These are phyloP conservation scores for Philhelius pedissequus DNA, from an alignment of 2,888 invertebrate genomes.

Conservation along the genomic window DNA sequence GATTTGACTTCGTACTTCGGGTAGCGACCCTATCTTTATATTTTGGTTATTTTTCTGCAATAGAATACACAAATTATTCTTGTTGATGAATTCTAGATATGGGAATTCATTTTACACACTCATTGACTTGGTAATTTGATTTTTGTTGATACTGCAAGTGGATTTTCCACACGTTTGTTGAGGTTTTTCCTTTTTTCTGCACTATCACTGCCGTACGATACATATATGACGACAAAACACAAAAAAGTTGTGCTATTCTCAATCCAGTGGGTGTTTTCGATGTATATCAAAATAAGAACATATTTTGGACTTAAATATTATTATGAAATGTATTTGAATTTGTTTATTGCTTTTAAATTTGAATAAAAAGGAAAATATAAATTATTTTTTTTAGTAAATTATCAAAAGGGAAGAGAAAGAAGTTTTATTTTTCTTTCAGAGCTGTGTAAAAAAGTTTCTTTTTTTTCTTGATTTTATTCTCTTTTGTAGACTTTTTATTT, in stretches of 20 bases:
- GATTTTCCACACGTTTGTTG: constrained; percentile 20
- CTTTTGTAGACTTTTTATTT: constrained; percentile 3
- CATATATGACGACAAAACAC: constrained; percentile 54
- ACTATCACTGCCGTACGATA: constrained; percentile 58
- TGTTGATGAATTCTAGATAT: neutral
- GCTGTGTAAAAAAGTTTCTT: constrained; percentile 54
- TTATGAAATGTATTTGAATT: neutral
- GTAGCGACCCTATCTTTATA: constrained; percentile 38
- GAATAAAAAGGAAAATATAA: constrained; percentile 4
- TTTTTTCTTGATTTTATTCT: constrained; percentile 14
- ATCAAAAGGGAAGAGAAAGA: constrained; percentile 48
- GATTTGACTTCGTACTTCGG: constrained; percentile 28
- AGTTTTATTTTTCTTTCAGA: constrained; percentile 49
- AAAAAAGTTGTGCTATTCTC: constrained; percentile 26
- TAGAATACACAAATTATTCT: neutral
- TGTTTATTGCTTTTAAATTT: constrained; percentile 4
- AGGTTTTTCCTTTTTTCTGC: constrained; percentile 26
- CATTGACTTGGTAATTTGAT: constrained; percentile 55
- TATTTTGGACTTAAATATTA: neutral
- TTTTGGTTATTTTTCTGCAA: constrained; percentile 52
- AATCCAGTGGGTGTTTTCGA: constrained; percentile 12
- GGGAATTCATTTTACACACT: neutral
- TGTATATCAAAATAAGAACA: constrained; percentile 36
- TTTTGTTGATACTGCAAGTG: constrained; percentile 17
- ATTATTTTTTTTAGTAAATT: constrained; percentile 31